phyloP scores from a whole-genome alignment of 2,888 invertebrate genomes.

The Dilophus febrilis region DNA sequence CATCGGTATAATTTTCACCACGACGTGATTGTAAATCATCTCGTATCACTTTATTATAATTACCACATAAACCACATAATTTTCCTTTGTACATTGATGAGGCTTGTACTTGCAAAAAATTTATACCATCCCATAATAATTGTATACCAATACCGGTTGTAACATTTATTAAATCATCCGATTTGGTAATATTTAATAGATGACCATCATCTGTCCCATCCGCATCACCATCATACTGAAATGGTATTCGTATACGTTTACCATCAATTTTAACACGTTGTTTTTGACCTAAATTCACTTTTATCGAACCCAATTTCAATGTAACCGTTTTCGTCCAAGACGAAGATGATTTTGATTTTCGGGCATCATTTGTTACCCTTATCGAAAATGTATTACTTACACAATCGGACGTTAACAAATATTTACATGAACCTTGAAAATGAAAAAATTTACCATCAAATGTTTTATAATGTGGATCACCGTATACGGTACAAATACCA shows the following conservation, averaged over 20 bases:
- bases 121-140: conserved; percentile 84
- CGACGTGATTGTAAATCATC: conserved; percentile 66
- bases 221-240: conserved; percentile 36
- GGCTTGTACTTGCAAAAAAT: conserved; percentile 76
- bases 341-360: conserved; percentile 61
- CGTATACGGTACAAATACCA: conserved; percentile 84
- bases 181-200: conserved; percentile 33
- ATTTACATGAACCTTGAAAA: conserved; percentile 87
- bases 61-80: conserved; percentile 86
- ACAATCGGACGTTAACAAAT: conserved; percentile 76
- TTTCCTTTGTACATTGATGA: conserved; percentile 51
- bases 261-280: conserved; percentile 77
- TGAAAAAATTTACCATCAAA: conserved; percentile 90
- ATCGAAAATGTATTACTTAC: conserved; percentile 62
- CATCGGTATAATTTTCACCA: conserved; percentile 47
- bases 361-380: conserved; percentile 75
- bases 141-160: conserved; percentile 60
- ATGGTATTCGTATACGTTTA: conserved; percentile 52
- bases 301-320: conserved; percentile 52
- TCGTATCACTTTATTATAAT: conserved; percentile 59
- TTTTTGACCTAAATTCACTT: conserved; percentile 73
- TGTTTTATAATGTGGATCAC: conserved; percentile 88
- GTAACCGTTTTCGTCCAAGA: conserved; percentile 84
- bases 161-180: conserved; percentile 47
- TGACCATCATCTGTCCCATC: conserved; percentile 22